Evolutionary conservation across 2,113 vertebrate genomes (phyloP).

Genomic region (Spea bombifrons): DNA sequence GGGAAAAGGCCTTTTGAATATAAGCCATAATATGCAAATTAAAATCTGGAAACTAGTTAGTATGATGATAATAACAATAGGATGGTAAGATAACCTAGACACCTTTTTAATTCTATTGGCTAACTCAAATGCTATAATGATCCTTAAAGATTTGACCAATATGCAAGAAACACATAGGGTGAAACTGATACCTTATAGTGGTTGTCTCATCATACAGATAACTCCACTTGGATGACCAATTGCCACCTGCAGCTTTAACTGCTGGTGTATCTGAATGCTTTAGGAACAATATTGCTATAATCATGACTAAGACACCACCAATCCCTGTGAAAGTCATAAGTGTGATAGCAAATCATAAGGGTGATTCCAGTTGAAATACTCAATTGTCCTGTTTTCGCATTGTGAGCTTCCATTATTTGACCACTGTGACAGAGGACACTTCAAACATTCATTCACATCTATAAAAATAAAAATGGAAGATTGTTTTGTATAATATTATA

Average conservation of each 20-base stretch:
- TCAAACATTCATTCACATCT: slow-evolving; percentile 56
- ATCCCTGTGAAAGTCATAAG: slow-evolving; percentile 50
- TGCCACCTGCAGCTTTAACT: slow-evolving; percentile 54
- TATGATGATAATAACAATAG: slow-evolving; percentile 46
- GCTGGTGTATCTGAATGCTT: slow-evolving; percentile 47
- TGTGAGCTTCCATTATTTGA: slow-evolving; percentile 43
- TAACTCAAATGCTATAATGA: slow-evolving; percentile 57
- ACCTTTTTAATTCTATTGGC: slow-evolving; percentile 35
- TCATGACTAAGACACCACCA: slow-evolving; percentile 52
- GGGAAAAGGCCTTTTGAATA: slow-evolving; percentile 51
- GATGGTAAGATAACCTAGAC: slow-evolving; percentile 53
- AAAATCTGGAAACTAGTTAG: slow-evolving; percentile 53
- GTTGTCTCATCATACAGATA: slow-evolving; percentile 59
- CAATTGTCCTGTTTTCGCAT: slow-evolving; percentile 38
- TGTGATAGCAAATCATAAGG: slow-evolving; percentile 54
- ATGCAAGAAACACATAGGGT: slow-evolving; percentile 63
- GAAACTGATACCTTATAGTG: slow-evolving; percentile 62
- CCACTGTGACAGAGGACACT: slow-evolving; percentile 52
- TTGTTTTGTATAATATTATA: no score
- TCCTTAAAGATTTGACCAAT: slow-evolving; percentile 57
- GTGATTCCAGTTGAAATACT: slow-evolving; percentile 54
- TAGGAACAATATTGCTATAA: slow-evolving; percentile 48
- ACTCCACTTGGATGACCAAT: slow-evolving; percentile 50
- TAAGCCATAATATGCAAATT: slow-evolving; percentile 59
- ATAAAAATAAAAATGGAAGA: slow-evolving; percentile 8